These are phyloP conservation scores for Trichechus manatus DNA, from an alignment of 2,113 vertebrate species.

Conservation along the genomic window DNA sequence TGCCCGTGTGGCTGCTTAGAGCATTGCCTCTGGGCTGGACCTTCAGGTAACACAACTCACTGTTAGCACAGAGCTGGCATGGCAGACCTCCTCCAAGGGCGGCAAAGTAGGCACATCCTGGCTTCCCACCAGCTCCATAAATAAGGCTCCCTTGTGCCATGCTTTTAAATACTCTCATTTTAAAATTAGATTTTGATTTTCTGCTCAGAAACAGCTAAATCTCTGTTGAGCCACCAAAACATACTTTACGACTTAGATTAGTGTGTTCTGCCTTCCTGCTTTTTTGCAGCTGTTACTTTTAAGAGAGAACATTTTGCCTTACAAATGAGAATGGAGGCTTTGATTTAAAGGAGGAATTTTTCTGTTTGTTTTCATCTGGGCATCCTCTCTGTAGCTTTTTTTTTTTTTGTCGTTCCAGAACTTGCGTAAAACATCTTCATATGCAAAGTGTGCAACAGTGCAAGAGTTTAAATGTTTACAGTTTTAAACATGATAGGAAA, in stretches of 20 bases:
- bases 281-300: constrained; percentile 66
- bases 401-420: constrained; percentile 63
- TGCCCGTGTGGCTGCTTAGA: constrained; percentile 49
- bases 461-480: constrained; percentile 15
- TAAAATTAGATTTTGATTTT: constrained; percentile 81
- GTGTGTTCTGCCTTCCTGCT: constrained; percentile 33
- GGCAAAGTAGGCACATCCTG: constrained; percentile 9
- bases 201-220: constrained; percentile 75
- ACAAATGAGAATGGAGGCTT: constrained; percentile 61
- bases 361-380: constrained; percentile 42
- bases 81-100: not conserved
- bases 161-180: constrained; percentile 80
- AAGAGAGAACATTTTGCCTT: constrained; percentile 62
- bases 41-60: not conserved
- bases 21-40: constrained; percentile 2
- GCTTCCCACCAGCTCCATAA: constrained; percentile 68
- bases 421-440: constrained; percentile 62
- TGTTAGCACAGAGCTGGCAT: not conserved
- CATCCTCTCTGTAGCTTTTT: constrained; percentile 13
- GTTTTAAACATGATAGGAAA: constrained; percentile 57
- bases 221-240: constrained; percentile 71
- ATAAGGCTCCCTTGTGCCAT: constrained; percentile 33
- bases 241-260: constrained; percentile 75
- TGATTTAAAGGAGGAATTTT: constrained; percentile 62
- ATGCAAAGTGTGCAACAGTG: constrained; percentile 18